Evolutionary conservation across 2,797 vertebrate species (phyloP).

Genomic region (Helicolenus hilgendorfi): DNA sequence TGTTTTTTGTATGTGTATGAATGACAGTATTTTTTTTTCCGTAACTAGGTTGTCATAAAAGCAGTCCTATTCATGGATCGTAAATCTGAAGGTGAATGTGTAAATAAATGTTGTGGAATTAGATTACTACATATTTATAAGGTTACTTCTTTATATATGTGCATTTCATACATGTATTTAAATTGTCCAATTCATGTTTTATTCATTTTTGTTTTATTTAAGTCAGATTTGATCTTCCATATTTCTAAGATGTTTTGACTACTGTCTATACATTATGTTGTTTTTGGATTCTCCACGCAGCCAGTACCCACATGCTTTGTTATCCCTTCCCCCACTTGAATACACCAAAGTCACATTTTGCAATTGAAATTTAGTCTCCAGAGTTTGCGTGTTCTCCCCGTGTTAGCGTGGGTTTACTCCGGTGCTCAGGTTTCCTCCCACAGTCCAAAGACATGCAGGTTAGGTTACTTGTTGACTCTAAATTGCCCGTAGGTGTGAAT

Average conservation of each 20-base stretch:
- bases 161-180: not conserved
- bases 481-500: no score
- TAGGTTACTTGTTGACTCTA: no score
- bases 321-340: not conserved
- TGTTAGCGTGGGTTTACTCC: no score
- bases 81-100: not conserved
- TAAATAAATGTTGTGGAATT: not conserved
- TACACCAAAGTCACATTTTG: not conserved
- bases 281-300: not conserved
- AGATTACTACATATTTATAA: not conserved
- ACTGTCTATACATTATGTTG: not conserved
- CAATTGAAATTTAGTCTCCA: not conserved
- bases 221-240: slow-evolving; percentile 7
- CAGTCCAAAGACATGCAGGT: no score
- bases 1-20: not conserved
- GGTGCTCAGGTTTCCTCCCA: no score
- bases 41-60: not conserved
- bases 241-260: not conserved
- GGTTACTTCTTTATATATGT: not conserved
- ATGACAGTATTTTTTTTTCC: not conserved
- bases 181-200: not conserved
- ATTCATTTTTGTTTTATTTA: not conserved
- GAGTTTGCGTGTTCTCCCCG: no score
- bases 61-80: not conserved
- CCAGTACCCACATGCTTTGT: not conserved